Evolutionary conservation across 2,113 vertebrate genomes (phyloP).

Genomic region (Labrus mixtus): DNA sequence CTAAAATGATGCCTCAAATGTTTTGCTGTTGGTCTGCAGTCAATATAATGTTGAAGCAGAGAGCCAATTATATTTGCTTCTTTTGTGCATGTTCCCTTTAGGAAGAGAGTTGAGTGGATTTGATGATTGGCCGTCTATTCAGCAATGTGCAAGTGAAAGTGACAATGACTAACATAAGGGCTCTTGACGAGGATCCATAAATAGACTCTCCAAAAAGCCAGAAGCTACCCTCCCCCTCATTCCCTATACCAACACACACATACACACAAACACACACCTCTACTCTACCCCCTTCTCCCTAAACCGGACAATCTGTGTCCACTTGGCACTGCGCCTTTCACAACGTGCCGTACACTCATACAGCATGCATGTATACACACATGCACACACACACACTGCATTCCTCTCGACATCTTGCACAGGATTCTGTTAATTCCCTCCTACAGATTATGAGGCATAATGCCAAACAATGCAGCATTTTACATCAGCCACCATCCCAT

Average conservation of each 20-base stretch:
- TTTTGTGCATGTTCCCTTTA: slow-evolving; percentile 46
- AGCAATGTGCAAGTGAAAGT: slow-evolving; percentile 56
- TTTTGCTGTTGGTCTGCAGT: slow-evolving; percentile 32
- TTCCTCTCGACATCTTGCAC: slow-evolving; percentile 51
- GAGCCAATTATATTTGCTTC: slow-evolving; percentile 46
- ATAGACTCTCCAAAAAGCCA: slow-evolving; percentile 65
- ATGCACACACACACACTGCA: slow-evolving; percentile 37
- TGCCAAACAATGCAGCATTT: slow-evolving; percentile 72
- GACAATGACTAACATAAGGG: slow-evolving; percentile 68
- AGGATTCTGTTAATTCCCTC: slow-evolving; percentile 66
- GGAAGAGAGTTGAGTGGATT: slow-evolving; percentile 54
- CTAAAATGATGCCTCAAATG: slow-evolving; percentile 11
- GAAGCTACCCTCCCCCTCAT: slow-evolving; percentile 50
- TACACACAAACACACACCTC: slow-evolving; percentile 23
- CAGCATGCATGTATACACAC: slow-evolving; percentile 27
- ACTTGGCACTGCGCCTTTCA: slow-evolving; percentile 53
- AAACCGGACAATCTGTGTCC: slow-evolving; percentile 64
- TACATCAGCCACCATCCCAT: slow-evolving; percentile 40
- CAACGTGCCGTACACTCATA: slow-evolving; percentile 39
- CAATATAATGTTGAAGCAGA: slow-evolving; percentile 21
- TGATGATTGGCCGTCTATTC: slow-evolving; percentile 67
- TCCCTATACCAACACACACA: slow-evolving; percentile 22
- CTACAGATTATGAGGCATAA: slow-evolving; percentile 59
- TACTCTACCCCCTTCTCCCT: slow-evolving; percentile 35
- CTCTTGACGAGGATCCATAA: slow-evolving; percentile 68